Evolutionary conservation across 1,140 invertebrate genomes (phyloP).

Genomic region (Drosophila ogumai): DNA sequence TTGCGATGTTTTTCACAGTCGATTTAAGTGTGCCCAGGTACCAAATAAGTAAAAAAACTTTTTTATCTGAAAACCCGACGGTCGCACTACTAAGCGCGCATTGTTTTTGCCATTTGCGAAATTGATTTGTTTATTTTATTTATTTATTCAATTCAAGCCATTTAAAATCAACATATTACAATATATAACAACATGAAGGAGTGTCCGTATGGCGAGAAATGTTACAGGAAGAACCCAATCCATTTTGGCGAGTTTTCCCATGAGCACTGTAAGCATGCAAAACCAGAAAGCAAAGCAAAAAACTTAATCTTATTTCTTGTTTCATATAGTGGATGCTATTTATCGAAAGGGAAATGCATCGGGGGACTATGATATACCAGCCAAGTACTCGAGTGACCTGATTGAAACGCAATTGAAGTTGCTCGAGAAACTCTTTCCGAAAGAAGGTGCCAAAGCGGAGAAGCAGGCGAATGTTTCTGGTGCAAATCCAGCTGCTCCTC

Average conservation of each 20-base stretch:
- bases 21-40: background rate
- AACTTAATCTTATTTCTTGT: slow-evolving; percentile 54
- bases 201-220: slow-evolving; percentile 90
- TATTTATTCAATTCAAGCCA: background rate
- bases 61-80: background rate
- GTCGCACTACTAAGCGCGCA: slow-evolving; percentile 31
- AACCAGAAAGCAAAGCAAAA: background rate
- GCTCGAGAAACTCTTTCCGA: slow-evolving; percentile 70
- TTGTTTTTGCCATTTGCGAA: slow-evolving; percentile 36
- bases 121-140: slow-evolving; percentile 18
- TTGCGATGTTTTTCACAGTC: too few species aligned
- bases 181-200: slow-evolving; percentile 54
- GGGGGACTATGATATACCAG: slow-evolving; percentile 85
- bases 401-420: slow-evolving; percentile 87
- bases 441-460: slow-evolving; percentile 20
- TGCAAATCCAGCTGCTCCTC: slow-evolving; percentile 8
- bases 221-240: slow-evolving; percentile 92
- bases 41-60: background rate
- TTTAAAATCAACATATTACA: background rate
- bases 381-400: slow-evolving; percentile 83
- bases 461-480: slow-evolving; percentile 17
- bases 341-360: slow-evolving; percentile 73
- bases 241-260: slow-evolving; percentile 93
- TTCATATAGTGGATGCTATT: slow-evolving; percentile 86
- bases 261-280: slow-evolving; percentile 88